Base-by-base conservation (phyloP, 2,888 invertebrate species). In the Rhorus exstirpatorius region DNA sequence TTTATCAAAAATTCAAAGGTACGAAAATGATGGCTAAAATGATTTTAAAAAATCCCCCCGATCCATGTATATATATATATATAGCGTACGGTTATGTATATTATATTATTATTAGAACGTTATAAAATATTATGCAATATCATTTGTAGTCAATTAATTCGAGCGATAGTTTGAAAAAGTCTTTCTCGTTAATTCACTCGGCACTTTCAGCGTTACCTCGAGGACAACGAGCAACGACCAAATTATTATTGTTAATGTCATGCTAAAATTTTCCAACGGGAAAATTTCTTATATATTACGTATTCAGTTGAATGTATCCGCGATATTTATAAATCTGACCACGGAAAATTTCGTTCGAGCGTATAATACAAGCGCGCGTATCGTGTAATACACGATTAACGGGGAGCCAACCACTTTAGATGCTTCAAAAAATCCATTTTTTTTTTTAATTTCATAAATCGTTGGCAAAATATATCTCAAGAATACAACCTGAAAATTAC, bases 1-100 rank as follows among this genome's bases (percentile, higher is more conserved):
- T 44, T 21, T 71, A 72, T 77, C 53, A 79, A 61, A 76, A 70
- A 58, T n/a, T 41, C 19, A 49, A 77, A 80, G 53, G 63, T 83
- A 80, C 53, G 35, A 61, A 77, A 75, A 65, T 68, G 24, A 51
- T 74, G 8, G 38, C 7, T 26, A 26, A 6, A 61, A 78, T 55
- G 51, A n/a, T n/a, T 26, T n/a, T 38, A 70, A 53, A 65, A 67
- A 46, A 58, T 14, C n/a, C n/a, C n/a, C 41, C 24, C 12, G n/a
- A 51, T 44, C 41, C 31, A 61, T 7, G 26, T 76, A 46, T 10
- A 65, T 21, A 17, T 31, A 65, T n/a, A n/a, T n/a, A n/a, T n/a
- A n/a, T 41, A 21, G 17, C 35, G 3, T 53, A 61, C 12, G 49
- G 14, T 41, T 46, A 51, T 41, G 31, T 58, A 49, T 8, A 53